Conservation (phyloP, 1,140 invertebrate species). For the Oedothorax gibbosus region DNA sequence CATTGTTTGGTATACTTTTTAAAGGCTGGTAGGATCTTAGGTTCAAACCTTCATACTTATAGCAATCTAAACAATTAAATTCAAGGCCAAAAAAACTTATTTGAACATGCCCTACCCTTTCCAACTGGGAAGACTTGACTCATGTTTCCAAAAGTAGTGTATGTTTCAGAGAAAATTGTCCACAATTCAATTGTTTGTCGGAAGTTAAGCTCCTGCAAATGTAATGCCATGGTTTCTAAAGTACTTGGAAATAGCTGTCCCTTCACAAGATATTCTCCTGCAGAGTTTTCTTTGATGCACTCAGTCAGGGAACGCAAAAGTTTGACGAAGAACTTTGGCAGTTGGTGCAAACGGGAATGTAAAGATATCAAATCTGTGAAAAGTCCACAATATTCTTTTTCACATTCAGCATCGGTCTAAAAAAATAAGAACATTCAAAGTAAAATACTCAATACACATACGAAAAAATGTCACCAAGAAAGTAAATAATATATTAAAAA, state of each 20-base stretch:
- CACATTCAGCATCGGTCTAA: conserved; percentile 2
- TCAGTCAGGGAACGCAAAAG: conserved; percentile 27
- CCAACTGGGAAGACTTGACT: not conserved
- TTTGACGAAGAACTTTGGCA: conserved; percentile 49
- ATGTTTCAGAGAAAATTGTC: conserved; percentile 44
- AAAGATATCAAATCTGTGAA: conserved; percentile 17
- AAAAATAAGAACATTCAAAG: not conserved
- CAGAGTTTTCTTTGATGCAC: conserved; percentile 19
- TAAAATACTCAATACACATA: too few species aligned
- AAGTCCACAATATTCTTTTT: conserved; percentile 28
- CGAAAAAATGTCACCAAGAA: too few species aligned
- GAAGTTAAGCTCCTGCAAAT: conserved; percentile 74
- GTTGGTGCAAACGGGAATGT: conserved; percentile 16
- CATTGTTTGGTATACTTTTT: too few species aligned
- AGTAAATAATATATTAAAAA: too few species aligned
- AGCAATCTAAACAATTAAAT: not conserved
- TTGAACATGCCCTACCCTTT: conserved; percentile 25
- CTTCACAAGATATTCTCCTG: not conserved
- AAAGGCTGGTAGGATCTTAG: too few species aligned
- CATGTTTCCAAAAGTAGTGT: conserved; percentile 15
- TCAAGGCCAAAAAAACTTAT: not conserved
- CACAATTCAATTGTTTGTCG: conserved; percentile 42
- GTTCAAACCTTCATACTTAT: not conserved
- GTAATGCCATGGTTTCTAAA: not conserved
- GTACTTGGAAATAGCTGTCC: conserved; percentile 14